Evolutionary conservation across 2,888 invertebrate genomes (phyloP).

Genomic region (Lobophora halterata): DNA sequence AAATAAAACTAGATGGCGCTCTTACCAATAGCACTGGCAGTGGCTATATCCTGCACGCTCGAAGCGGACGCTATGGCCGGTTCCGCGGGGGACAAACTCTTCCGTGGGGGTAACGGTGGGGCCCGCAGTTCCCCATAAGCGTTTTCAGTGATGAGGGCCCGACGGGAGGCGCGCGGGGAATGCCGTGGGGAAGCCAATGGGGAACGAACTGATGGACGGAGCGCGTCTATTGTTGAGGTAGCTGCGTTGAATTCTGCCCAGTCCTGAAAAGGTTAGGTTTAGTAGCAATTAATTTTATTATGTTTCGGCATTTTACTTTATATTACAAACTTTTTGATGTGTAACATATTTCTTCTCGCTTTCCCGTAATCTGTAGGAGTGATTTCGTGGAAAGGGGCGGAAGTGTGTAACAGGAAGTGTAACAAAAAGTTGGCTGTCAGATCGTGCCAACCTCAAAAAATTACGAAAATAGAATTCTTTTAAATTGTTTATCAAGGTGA

Average conservation of each 20-base stretch:
- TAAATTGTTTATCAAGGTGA: no score
- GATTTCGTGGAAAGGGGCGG: no score
- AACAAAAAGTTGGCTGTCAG: no score
- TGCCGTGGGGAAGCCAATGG: conserved; percentile 81
- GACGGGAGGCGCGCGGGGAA: conserved; percentile 58
- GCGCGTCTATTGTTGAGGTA: conserved; percentile 81
- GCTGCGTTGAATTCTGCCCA: conserved; percentile 84
- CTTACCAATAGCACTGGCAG: conserved; percentile 51
- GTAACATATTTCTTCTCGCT: no score
- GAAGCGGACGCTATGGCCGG: conserved; percentile 55
- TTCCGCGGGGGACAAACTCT: conserved; percentile 75
- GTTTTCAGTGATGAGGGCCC: conserved; percentile 54
- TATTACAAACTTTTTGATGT: no score
- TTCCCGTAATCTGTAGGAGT: no score
- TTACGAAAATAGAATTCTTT: no score
- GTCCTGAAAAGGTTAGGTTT: conserved; percentile 63
- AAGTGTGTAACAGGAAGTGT: no score
- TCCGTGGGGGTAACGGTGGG: conserved; percentile 80
- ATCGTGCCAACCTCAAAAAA: no score
- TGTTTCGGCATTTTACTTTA: no score
- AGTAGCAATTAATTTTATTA: neutral
- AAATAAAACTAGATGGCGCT: neutral
- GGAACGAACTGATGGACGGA: conserved; percentile 72
- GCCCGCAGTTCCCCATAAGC: conserved; percentile 69
- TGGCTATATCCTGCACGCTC: conserved; percentile 68